phyloP scores from a whole-genome alignment of 2,888 invertebrate species.

The Andricus curvator region DNA sequence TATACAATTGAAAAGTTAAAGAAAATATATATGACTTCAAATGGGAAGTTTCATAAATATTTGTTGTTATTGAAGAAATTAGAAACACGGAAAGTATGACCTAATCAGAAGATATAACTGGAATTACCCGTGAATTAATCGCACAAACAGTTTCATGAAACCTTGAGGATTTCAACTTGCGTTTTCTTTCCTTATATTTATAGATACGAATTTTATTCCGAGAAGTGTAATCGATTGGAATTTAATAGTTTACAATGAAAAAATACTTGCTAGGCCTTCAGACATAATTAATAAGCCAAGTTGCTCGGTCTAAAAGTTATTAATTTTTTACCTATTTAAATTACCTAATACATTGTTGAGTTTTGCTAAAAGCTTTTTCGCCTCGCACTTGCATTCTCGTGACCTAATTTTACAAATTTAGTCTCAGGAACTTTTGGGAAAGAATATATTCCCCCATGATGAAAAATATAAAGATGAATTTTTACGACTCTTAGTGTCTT shows the following conservation, averaged over 20 bases:
- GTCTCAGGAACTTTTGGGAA: no score
- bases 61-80: no score
- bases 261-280: neutral
- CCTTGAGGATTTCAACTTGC: neutral
- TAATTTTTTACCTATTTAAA: neutral
- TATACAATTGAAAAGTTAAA: no score
- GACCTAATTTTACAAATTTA: neutral
- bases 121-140: neutral
- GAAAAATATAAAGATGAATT: neutral
- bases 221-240: neutral
- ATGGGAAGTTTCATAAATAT: no score
- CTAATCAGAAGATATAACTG: neutral
- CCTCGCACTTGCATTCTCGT: neutral
- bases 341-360: neutral
- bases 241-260: neutral
- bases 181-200: neutral
- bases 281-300: neutral
- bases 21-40: no score
- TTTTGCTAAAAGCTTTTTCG: conserved; percentile 1
- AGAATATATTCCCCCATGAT: neutral
- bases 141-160: neutral
- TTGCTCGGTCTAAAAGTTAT: neutral
- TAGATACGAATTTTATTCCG: neutral
- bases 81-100: no score
- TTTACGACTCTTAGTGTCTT: neutral